Evolutionary conservation across 1,140 invertebrate species (phyloP).

Genomic region (Nebria ingens): DNA sequence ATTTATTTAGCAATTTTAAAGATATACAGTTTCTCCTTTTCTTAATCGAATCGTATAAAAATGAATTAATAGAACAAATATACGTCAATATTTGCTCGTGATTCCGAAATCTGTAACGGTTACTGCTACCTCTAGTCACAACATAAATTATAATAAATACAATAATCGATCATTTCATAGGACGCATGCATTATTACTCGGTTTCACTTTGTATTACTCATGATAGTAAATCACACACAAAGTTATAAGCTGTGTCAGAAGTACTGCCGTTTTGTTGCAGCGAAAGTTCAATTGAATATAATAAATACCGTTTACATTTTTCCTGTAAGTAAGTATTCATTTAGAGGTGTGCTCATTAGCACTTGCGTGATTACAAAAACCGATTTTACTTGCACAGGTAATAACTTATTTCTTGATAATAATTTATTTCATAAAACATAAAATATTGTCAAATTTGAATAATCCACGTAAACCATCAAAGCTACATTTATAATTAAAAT

Average conservation of each 20-base stretch:
- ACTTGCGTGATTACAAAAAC: neutral
- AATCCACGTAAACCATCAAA: no score
- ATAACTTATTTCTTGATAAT: constrained; percentile 11
- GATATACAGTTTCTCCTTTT: neutral
- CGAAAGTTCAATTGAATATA: constrained; percentile 4
- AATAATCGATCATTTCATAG: neutral
- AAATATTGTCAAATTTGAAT: no score
- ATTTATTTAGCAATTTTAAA: neutral
- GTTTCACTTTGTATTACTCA: neutral
- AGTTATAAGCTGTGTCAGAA: constrained; percentile 5
- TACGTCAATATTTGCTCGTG: neutral
- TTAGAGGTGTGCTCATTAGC: neutral
- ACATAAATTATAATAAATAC: neutral
- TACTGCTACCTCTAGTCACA: neutral
- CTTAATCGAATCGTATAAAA: neutral
- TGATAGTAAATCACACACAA: neutral
- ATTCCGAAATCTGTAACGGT: neutral
- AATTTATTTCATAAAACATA: no score
- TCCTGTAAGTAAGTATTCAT: neutral
- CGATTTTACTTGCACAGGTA: neutral
- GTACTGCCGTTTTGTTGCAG: constrained; percentile 13
- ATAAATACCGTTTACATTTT: neutral
- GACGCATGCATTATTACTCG: no score
- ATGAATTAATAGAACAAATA: neutral
- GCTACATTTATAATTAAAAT: no score